Evolutionary conservation across 2,113 vertebrate species (phyloP).

Genomic region (Pachypanchax playfairii): DNA sequence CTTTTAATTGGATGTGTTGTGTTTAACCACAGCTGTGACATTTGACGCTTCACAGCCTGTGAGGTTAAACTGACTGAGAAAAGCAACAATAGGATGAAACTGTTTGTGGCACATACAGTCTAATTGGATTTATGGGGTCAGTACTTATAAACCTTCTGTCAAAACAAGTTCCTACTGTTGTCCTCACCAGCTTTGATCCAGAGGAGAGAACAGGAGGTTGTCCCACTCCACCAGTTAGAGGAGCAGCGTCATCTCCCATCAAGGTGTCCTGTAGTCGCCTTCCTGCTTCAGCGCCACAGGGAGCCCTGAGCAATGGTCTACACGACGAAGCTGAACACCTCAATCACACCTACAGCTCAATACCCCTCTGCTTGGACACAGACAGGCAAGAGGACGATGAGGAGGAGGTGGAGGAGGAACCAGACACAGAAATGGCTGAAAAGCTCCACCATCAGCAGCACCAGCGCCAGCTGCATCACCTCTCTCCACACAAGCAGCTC

Average conservation of each 20-base stretch:
- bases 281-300: constrained; percentile 84
- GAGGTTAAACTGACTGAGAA: neutral
- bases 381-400: constrained; percentile 84
- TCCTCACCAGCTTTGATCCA: constrained; percentile 84
- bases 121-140: constrained; percentile 2
- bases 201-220: constrained; percentile 85
- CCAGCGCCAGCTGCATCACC: constrained; percentile 67
- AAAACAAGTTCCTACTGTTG: constrained; percentile 14
- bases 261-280: constrained; percentile 88
- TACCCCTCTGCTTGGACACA: constrained; percentile 87
- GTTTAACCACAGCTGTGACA: neutral
- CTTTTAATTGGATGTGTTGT: neutral
- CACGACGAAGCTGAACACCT: constrained; percentile 83
- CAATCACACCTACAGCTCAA: constrained; percentile 91
- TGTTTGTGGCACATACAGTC: neutral
- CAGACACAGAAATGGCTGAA: constrained; percentile 83
- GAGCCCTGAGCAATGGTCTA: constrained; percentile 85
- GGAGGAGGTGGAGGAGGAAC: constrained; percentile 53
- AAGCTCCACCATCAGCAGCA: constrained; percentile 54
- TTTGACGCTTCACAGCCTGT: neutral
- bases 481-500: constrained; percentile 80
- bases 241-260: constrained; percentile 85
- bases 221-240: constrained; percentile 88
- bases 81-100: neutral
- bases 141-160: neutral